Percentiles rank a stretch among this genome's conserved stretches.
These are phyloP conservation scores for Cephus rjabovi DNA, from an alignment of 2,888 invertebrate genomes.

Conservation along the genomic window DNA sequence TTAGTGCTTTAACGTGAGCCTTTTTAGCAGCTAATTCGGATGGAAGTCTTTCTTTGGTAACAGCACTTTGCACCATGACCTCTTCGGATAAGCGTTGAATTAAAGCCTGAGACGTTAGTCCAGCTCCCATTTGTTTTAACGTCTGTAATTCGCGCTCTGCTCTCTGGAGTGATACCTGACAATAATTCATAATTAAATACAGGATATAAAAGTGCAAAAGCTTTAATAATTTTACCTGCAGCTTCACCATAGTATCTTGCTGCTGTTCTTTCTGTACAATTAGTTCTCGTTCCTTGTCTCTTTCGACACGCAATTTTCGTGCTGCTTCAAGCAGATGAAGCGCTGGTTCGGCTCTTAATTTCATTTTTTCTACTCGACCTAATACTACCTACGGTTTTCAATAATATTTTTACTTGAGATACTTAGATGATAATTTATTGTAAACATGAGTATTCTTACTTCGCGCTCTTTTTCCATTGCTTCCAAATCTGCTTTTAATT, in stretches of 20 bases:
- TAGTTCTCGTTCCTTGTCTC: conserved; percentile 72
- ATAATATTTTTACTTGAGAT: not conserved
- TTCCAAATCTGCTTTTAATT: conserved; percentile 85
- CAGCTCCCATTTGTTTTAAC: conserved; percentile 69
- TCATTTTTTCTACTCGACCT: conserved; percentile 54
- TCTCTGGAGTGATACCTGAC: conserved; percentile 66
- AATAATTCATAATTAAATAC: conserved; percentile 62
- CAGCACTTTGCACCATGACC: conserved; percentile 69
- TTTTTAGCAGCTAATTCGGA: conserved; percentile 76
- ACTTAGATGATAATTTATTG: not conserved
- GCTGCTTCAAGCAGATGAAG: conserved; percentile 55
- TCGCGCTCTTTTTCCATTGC: conserved; percentile 86
- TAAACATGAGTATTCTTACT: conserved; percentile 28
- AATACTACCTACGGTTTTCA: conserved; percentile 38
- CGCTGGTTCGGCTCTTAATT: conserved; percentile 46
- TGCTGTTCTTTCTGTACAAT: conserved; percentile 72
- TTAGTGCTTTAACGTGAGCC: conserved; percentile 77
- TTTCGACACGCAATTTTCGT: conserved; percentile 70
- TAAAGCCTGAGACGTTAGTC: conserved; percentile 75
- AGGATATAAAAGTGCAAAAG: not conserved
- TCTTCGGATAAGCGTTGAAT: conserved; percentile 82
- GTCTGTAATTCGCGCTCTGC: conserved; percentile 78
- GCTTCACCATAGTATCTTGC: conserved; percentile 51
- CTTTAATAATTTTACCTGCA: conserved; percentile 50
- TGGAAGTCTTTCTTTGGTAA: conserved; percentile 83